These are phyloP conservation scores for Cataglyphis albicans DNA, from an alignment of 2,888 invertebrate species.

Conservation along the genomic window DNA sequence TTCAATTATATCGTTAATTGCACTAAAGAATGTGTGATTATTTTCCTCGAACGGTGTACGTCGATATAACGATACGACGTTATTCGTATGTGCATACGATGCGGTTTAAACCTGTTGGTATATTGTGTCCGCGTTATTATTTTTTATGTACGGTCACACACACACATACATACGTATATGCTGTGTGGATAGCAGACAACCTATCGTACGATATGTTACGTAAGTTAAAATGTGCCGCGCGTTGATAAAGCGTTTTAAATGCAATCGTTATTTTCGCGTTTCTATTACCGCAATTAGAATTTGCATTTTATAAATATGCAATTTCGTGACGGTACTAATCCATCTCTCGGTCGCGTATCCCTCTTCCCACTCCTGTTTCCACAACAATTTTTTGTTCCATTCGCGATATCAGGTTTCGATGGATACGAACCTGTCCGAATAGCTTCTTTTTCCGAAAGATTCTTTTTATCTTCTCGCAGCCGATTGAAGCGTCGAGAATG, in stretches of 20 bases:
- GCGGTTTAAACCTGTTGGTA: not conserved
- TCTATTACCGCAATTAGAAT: conserved; percentile 80
- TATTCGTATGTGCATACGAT: conserved; percentile 12
- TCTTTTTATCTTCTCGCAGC: not conserved
- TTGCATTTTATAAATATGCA: conserved; percentile 81
- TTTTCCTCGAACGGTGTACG: conserved; percentile 47
- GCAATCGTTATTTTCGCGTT: conserved; percentile 80
- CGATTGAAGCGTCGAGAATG: not conserved
- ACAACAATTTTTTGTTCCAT: conserved; percentile 9
- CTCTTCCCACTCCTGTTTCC: conserved; percentile 31
- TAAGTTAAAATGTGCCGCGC: conserved; percentile 68
- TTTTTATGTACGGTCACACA: conserved; percentile 19
- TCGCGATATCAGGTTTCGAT: not conserved
- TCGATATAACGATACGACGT: conserved; percentile 25
- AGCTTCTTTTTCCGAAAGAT: no score
- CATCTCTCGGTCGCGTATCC: conserved; percentile 53
- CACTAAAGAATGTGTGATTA: conserved; percentile 74
- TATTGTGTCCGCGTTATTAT: conserved; percentile 44
- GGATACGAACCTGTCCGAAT: not conserved
- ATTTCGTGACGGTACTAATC: conserved; percentile 38
- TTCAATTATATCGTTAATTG: conserved; percentile 76
- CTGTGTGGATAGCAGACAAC: not conserved
- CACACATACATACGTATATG: not conserved
- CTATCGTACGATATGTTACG: conserved; percentile 65
- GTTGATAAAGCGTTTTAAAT: conserved; percentile 79